These are phyloP conservation scores for Sandelia bainsii DNA, from an alignment of 2,797 vertebrate genomes.

Conservation along the genomic window DNA sequence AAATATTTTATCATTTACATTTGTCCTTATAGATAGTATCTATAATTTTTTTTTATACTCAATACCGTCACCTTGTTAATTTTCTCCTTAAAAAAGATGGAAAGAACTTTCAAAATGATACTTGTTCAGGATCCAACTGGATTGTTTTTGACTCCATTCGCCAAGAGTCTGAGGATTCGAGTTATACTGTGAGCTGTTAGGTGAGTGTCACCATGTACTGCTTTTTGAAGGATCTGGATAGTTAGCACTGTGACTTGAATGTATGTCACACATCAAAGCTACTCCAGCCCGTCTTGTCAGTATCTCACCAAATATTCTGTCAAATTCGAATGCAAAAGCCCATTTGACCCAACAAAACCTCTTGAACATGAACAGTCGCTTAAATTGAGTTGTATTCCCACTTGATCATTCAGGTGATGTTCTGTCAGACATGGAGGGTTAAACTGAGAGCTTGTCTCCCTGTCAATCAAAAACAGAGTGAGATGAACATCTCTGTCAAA, in stretches of 20 bases:
- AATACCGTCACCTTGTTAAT: no score
- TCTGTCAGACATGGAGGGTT: constrained; percentile 58
- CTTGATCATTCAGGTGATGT: constrained; percentile 75
- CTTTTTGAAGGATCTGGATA: neutral
- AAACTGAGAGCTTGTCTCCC: constrained; percentile 66
- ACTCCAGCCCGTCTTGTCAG: neutral
- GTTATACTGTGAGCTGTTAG: no score
- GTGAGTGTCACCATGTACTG: neutral
- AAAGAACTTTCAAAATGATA: no score
- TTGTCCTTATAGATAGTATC: no score
- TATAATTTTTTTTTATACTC: no score
- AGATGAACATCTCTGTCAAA: constrained; percentile 72
- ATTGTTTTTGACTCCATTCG: no score
- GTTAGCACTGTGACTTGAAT: no score
- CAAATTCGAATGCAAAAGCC: constrained; percentile 51
- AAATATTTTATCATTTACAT: no score
- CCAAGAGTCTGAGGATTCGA: no score
- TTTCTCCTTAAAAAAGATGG: no score
- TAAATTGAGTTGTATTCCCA: constrained; percentile 59
- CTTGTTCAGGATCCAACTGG: no score
- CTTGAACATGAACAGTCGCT: constrained; percentile 40
- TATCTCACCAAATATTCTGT: constrained; percentile 4
- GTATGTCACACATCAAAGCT: neutral
- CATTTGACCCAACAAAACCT: constrained; percentile 56
- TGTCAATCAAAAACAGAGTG: constrained; percentile 71